phyloP scores from a whole-genome alignment of 2,888 invertebrate species.

The Lasioglossum malachurum region DNA sequence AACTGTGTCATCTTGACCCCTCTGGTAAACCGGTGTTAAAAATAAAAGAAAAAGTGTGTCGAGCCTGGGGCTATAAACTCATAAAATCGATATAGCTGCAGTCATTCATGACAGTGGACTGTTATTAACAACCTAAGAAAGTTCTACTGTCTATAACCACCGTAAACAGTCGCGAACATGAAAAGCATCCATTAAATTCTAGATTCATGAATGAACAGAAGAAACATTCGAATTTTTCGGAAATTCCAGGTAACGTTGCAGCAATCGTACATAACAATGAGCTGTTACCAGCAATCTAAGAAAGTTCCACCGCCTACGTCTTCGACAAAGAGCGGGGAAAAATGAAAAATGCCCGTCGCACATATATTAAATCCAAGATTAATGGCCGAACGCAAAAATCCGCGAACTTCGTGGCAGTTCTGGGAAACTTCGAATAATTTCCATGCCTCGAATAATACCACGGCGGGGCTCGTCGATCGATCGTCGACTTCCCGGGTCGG shows the following conservation, averaged over 20 bases:
- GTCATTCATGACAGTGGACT: neutral
- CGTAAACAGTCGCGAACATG: neutral
- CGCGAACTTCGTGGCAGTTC: neutral
- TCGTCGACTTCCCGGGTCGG: neutral
- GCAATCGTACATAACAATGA: neutral
- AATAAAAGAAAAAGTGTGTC: neutral
- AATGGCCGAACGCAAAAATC: neutral
- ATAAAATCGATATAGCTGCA: neutral
- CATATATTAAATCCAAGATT: neutral
- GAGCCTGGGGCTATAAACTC: neutral
- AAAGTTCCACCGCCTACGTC: neutral
- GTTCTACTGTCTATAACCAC: neutral
- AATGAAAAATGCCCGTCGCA: neutral
- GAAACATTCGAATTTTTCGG: neutral
- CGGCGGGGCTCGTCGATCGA: neutral
- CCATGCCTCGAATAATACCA: neutral
- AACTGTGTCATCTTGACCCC: neutral
- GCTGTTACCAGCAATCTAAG: neutral
- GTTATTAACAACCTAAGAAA: neutral
- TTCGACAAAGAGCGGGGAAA: neutral
- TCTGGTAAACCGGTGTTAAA: neutral
- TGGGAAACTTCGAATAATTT: slow-evolving; percentile 34
- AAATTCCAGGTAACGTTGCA: neutral
- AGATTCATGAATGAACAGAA: neutral
- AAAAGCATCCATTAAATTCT: neutral